Evolutionary conservation across 2,113 vertebrate genomes (phyloP), one percentile per base, ranked within the genome.

Genomic region (Bufo bufo): DNA sequence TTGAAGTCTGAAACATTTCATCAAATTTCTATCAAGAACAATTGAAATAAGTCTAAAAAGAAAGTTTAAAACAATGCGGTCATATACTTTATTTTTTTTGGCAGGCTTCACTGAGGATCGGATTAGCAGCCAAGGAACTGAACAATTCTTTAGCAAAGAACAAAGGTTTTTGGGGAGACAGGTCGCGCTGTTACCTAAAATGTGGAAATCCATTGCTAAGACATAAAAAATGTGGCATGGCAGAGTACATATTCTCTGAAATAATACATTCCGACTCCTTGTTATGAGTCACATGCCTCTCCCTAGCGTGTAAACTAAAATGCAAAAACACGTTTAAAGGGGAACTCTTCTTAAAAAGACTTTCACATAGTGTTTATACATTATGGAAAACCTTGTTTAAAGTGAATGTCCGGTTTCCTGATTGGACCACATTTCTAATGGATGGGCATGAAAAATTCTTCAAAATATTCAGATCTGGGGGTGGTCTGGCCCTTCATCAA

Each of bases 111-210:
- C 59, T 0, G 82, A 54, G 65, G 3, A 50, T 52, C 47, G 43
- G 19, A 52, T 69, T 10, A 33, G 63, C 59, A 84, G 47, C 65
- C 82, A 54, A 52, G 16, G 8, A 33, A 6, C 65, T 17, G 49
- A 69, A 71, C 82, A 71, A 84, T 69, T 10, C 20, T 69, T 52
- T n/a, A 84, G 50, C 11, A 33, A n/a, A 66, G 81, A 83, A 83
- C 81, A 83, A 83, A 83, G 63, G 11, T 69, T 83, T 66, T 50
- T 19, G 47, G 47, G 47, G 49, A 84, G 82, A 84, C 81, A 83
- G 17, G 45, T 82, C 12, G 45, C 49, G 45, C n/a, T 52, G 81
- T 83, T 83, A 83, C 61, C 63, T 83, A 66, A 66, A 23, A 84
- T 65, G 63, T 84, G 82, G 65, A 84, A 84, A 69, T 71, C 50